Percentiles rank a stretch among this genome's conserved stretches.
phyloP scores from a whole-genome alignment of 2,113 vertebrate species.

The Microtus montanus region DNA sequence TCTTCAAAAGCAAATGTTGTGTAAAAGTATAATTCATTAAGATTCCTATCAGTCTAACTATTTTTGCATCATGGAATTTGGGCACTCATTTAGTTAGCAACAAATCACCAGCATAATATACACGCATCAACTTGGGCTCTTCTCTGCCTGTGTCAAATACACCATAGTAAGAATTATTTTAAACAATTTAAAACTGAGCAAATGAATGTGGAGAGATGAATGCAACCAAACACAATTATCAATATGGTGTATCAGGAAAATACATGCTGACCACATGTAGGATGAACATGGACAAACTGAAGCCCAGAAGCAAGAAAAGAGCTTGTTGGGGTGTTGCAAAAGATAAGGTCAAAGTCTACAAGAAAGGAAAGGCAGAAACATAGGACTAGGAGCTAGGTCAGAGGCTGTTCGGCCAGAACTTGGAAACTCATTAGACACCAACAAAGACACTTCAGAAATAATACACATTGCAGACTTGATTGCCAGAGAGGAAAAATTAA shows the following conservation, averaged over 20 bases:
- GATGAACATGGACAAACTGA: not conserved
- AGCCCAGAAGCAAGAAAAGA: not conserved
- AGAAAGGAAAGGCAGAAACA: rapidly evolving
- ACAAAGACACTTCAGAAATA: not conserved
- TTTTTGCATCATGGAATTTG: not conserved
- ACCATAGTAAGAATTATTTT: not conserved
- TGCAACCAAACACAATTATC: not conserved
- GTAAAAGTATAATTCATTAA: not conserved
- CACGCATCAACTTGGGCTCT: not conserved
- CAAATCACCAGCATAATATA: not conserved
- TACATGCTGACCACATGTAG: rapidly evolving
- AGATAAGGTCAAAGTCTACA: not conserved
- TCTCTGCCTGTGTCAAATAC: not conserved
- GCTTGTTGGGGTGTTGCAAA: not conserved
- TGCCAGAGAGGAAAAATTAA: not conserved
- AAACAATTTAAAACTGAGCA: not conserved
- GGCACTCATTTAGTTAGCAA: not conserved
- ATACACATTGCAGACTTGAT: not conserved
- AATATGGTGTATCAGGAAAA: not conserved
- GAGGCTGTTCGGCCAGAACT: not conserved
- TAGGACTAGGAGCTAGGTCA: rapidly evolving
- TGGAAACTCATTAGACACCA: not conserved
- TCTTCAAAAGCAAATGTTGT: not conserved
- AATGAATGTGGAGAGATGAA: not conserved
- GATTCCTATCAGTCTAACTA: not conserved